Base-by-base conservation (phyloP, 2,797 vertebrate species). In the Ctenosaura bakeri region DNA sequence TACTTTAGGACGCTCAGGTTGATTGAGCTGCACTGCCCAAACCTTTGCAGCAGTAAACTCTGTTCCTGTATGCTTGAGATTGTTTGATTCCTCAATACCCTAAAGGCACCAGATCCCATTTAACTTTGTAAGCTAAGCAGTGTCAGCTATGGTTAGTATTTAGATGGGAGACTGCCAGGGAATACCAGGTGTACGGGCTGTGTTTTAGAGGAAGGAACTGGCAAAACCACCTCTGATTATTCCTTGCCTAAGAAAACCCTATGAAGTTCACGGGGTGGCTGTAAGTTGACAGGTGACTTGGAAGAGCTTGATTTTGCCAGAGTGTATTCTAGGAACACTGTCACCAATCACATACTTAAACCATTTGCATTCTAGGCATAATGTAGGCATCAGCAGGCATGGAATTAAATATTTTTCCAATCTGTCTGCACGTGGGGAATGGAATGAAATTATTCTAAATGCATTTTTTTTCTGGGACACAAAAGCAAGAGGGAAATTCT, bases 321-420 rank as follows among this genome's bases (percentile, higher is more conserved):
- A 93, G 56, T 81, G 92, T 35, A 80, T 74, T 90, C 1, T 90
- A 90, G 16, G 88, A 93, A 85, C 85, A 92, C 87, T 38, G 87
- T 94, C 89, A 92, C 90, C 93, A 91, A 87, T 18, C 87, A 95
- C 93, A 95, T 62, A 92, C 18, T 64, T 86, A 82, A 81, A 73
- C 83, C 76, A 80, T 95, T 92, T 78, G 86, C 83, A 90, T 92
- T 79, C 89, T 81, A 26, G 89, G 89, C 93, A 93, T 69, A 90
- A 87, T 92, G 83, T 66, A 93, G 91, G 42, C 90, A 92, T 26
- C 81, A 90, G 10, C 83, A 93, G 85, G 90, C 69, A 88, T 0
- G 88, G 91, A 86, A 94, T 95, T 93, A 94, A 95, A 94, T 91
- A 77, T 91, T 94, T 94, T 94, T 46, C 62, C 83, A 90, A 88